Percentiles rank a stretch among this genome's conserved stretches.
phyloP scores from a whole-genome alignment of 2,113 vertebrate genomes.

The Formicarius rufipectus region DNA sequence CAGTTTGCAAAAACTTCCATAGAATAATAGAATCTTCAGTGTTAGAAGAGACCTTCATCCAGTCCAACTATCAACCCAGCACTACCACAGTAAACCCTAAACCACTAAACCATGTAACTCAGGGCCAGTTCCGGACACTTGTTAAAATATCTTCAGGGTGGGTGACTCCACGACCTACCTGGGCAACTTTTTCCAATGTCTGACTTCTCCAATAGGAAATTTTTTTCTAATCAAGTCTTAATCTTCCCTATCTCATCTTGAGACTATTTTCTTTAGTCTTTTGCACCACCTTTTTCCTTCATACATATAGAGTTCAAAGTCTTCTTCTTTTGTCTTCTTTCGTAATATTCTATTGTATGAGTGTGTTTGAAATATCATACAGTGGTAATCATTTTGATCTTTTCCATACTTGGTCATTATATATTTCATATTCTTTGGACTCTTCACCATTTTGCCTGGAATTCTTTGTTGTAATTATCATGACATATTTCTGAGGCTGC shows the following conservation, averaged over 20 bases:
- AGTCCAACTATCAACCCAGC: not conserved
- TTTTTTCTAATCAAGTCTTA: not conserved
- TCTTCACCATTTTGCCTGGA: not conserved
- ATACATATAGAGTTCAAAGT: not conserved
- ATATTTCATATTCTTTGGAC: not conserved
- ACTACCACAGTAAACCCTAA: not conserved
- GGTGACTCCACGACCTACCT: not conserved
- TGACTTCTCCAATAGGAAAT: not conserved
- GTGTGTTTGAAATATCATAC: not conserved
- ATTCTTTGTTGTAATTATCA: not conserved
- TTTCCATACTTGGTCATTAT: not conserved
- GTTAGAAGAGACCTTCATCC: not conserved
- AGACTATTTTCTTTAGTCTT: not conserved
- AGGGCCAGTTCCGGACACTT: not conserved
- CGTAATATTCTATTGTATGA: not conserved
- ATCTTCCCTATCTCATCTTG: not conserved
- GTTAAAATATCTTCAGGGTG: not conserved
- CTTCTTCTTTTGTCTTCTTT: not conserved
- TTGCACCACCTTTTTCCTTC: not conserved
- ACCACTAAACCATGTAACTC: not conserved
- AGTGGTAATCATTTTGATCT: not conserved
- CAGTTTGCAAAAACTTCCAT: not conserved
- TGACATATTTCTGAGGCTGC: not conserved
- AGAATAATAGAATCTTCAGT: not conserved
- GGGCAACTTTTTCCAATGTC: not conserved